A percentile compares a stretch with the other conserved stretches of the same genome.
Conservation (phyloP, 2,888 invertebrate genomes). For the Malthinus seriepunctatus region DNA sequence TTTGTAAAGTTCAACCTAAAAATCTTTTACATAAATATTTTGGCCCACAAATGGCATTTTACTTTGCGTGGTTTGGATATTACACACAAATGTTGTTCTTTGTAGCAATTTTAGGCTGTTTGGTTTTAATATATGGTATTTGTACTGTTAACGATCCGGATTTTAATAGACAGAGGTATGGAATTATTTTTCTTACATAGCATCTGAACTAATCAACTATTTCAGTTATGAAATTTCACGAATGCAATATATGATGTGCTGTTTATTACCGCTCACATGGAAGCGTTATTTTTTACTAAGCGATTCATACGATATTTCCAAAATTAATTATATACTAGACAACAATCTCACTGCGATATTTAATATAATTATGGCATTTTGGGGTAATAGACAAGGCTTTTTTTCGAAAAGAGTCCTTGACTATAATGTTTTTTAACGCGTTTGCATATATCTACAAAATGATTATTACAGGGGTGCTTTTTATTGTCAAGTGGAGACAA, state of each 20-base stretch:
- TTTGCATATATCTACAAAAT: too few relatives aligned
- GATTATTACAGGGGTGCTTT: neutral
- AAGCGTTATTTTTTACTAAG: neutral
- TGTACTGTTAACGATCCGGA: neutral
- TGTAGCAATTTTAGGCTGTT: neutral
- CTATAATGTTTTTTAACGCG: too few relatives aligned
- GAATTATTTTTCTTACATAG: neutral
- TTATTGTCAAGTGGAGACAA: neutral
- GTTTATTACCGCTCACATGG: too few relatives aligned
- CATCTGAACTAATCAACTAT: neutral
- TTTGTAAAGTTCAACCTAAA: conserved; percentile 62
- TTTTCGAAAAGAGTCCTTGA: too few relatives aligned
- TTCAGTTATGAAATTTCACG: neutral
- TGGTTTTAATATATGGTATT: neutral
- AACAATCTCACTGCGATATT: neutral
- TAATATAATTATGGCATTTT: neutral
- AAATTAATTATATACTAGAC: neutral
- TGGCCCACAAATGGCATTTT: conserved; percentile 60
- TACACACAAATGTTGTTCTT: neutral
- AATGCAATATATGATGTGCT: too few relatives aligned
- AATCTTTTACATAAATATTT: conserved; percentile 62
- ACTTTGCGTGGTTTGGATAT: conserved; percentile 50
- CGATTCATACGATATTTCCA: neutral
- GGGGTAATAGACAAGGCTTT: too few relatives aligned
- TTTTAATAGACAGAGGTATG: neutral